Base-by-base conservation (phyloP, 1,140 invertebrate species). In the Prorops nasuta region DNA sequence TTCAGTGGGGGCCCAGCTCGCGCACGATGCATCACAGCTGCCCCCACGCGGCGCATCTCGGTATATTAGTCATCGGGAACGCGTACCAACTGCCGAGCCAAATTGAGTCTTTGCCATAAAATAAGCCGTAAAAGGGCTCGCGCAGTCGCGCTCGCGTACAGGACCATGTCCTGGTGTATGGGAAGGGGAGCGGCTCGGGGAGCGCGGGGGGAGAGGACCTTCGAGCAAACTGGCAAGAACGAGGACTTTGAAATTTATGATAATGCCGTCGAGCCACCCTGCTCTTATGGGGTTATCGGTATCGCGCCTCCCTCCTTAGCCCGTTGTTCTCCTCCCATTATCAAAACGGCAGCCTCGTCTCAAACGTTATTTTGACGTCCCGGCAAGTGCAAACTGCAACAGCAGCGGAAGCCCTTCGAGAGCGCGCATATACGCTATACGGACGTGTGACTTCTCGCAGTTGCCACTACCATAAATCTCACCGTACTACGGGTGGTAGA, bases 91-190 rank as follows among this genome's bases (percentile, higher is more conserved):
- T 51, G 63, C 60, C 63, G 53, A n/a, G 54, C 65, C 69, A 70
- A 76, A 75, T 74, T 76, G 71, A 75, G 72, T 74, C 71, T 66
- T 76, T 67, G 70, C 74, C 69, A 75, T 76, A 76, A 74, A 75
- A 61, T 73, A 73, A 75, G 68, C 68, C 62, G 64, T 75, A 69
- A n/a, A n/a, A n/a, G n/a, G n/a, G n/a, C n/a, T n/a, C n/a, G n/a
- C n/a, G n/a, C n/a, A n/a, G n/a, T n/a, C n/a, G n/a, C n/a, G n/a
- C n/a, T n/a, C n/a, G n/a, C n/a, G n/a, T n/a, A n/a, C n/a, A n/a
- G n/a, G n/a, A n/a, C n/a, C n/a, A n/a, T n/a, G n/a, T n/a, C n/a
- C n/a, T n/a, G n/a, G n/a, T n/a, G n/a, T n/a, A n/a, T 8, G 35
- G 19, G 37, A 14, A 32, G 20, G 32, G 44, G 35, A 3, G 21